phyloP scores from a whole-genome alignment of 2,888 invertebrate genomes.

The Drosophila neotestacea region DNA sequence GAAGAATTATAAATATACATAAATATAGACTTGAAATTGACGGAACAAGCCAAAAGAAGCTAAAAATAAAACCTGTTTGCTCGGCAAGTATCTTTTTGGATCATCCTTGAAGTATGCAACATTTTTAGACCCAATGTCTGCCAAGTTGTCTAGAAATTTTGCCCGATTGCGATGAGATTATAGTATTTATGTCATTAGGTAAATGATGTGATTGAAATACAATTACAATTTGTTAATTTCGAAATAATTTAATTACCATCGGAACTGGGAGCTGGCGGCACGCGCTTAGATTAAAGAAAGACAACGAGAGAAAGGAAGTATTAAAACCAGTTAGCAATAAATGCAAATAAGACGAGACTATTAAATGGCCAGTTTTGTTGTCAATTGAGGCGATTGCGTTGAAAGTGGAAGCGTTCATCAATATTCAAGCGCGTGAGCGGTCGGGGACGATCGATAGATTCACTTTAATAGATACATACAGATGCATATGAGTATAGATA shows the following conservation, averaged over 20 bases:
- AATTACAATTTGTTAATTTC: slow-evolving; percentile 46
- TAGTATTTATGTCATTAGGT: slow-evolving; percentile 29
- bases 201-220: slow-evolving; percentile 35
- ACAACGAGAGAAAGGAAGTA: slow-evolving; percentile 22
- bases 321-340: slow-evolving; percentile 55
- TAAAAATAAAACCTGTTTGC: slow-evolving; percentile 34
- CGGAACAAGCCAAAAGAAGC: background rate
- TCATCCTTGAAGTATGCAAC: slow-evolving; percentile 45
- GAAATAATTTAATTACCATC: slow-evolving; percentile 30
- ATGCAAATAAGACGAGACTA: slow-evolving; percentile 34
- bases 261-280: slow-evolving; percentile 40
- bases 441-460: slow-evolving; percentile 30
- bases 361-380: slow-evolving; percentile 31
- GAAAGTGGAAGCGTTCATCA: slow-evolving; percentile 44
- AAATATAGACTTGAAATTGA: background rate
- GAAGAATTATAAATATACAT: background rate
- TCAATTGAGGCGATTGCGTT: slow-evolving; percentile 43
- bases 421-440: slow-evolving; percentile 34
- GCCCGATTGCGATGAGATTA: background rate
- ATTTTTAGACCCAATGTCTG: slow-evolving; percentile 43
- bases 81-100: background rate
- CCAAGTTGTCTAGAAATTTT: slow-evolving; percentile 52
- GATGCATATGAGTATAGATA: background rate
- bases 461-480: slow-evolving; percentile 15
- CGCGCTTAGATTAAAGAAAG: slow-evolving; percentile 37